phyloP scores from a whole-genome alignment of 2,888 invertebrate genomes.

The Hirudinaria manillensis region DNA sequence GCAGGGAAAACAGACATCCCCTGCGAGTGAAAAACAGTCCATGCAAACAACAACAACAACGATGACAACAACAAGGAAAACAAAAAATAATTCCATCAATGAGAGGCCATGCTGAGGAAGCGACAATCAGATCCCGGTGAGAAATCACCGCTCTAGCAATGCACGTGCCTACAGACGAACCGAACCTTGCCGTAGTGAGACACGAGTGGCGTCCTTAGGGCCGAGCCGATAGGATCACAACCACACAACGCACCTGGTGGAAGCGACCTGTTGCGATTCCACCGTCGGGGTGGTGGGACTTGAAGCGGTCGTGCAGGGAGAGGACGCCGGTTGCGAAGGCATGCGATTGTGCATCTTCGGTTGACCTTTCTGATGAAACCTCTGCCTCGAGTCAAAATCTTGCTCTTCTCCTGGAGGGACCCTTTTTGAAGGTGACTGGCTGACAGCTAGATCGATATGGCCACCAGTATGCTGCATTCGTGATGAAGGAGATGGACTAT shows the following conservation, averaged over 20 bases:
- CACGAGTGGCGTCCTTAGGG: not conserved
- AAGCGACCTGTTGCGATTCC: not conserved
- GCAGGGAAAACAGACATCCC: no score
- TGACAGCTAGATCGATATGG: not conserved
- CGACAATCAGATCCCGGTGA: conserved; percentile 6
- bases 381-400: conserved; percentile 4
- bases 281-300: not conserved
- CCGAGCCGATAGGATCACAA: not conserved
- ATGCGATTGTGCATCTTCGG: not conserved
- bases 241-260: conserved; percentile 14
- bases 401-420: not conserved
- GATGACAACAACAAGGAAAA: no score
- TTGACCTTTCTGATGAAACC: not conserved
- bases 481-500: no score
- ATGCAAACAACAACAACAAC: no score
- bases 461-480: not conserved
- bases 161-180: not conserved
- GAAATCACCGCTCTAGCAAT: not conserved
- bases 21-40: no score
- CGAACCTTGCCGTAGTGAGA: not conserved
- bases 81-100: no score
- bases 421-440: not conserved
- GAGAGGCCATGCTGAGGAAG: not conserved
- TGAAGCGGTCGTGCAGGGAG: not conserved
- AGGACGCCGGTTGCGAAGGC: not conserved